Conservation (phyloP, 2,797 vertebrate genomes). For the Malacoctenus gilli region DNA sequence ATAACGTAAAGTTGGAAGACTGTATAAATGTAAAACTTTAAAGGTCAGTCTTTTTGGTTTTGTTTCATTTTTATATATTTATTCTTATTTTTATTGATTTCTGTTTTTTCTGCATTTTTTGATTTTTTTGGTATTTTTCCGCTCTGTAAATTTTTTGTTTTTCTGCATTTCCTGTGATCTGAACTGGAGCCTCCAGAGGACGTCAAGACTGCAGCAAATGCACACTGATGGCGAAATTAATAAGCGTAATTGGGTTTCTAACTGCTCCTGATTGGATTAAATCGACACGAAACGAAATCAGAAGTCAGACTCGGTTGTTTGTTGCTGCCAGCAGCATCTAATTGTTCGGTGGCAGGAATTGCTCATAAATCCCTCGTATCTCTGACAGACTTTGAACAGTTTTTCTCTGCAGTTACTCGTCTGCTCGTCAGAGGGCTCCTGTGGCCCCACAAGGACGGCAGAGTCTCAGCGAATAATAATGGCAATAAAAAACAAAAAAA, state of each 20-base stretch:
- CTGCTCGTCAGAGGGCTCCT: conserved; percentile 32
- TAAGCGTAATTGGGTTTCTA: conserved; percentile 55
- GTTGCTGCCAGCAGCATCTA: conserved; percentile 12
- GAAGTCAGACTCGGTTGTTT: conserved; percentile 19
- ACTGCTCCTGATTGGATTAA: conserved; percentile 54
- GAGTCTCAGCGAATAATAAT: conserved; percentile 26
- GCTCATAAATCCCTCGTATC: conserved; percentile 35
- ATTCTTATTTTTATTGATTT: too few species aligned
- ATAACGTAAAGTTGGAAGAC: too few species aligned
- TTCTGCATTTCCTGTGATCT: too few species aligned
- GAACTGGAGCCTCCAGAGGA: too few species aligned
- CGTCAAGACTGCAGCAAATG: conserved; percentile 6
- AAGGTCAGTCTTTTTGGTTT: too few species aligned
- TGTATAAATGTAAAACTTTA: too few species aligned
- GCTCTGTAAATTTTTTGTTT: too few species aligned
- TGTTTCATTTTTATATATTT: too few species aligned
- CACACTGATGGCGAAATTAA: conserved; percentile 38
- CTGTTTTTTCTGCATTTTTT: too few species aligned
- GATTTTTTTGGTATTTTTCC: too few species aligned
- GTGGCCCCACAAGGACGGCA: conserved; percentile 36
- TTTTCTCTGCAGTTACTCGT: conserved; percentile 28
- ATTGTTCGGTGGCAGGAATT: conserved; percentile 52
- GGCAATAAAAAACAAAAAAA: conserved; percentile 26
- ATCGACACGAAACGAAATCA: conserved; percentile 47
- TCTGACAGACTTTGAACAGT: conserved; percentile 53